These are phyloP conservation scores for Caenorhabditis inopinata DNA, from an alignment of 1,140 invertebrate genomes.

Conservation along the genomic window DNA sequence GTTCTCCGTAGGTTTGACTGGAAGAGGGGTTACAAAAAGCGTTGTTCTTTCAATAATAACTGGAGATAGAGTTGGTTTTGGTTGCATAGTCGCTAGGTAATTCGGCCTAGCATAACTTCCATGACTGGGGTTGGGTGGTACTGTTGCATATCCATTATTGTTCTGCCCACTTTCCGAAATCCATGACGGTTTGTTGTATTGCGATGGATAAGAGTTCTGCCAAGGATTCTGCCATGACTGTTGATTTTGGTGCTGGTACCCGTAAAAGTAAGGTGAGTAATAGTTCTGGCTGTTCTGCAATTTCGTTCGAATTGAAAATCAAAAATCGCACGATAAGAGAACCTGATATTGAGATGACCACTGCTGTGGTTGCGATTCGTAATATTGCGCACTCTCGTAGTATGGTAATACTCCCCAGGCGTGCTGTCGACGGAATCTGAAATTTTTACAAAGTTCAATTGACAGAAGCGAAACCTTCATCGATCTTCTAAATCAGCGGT, in stretches of 20 bases:
- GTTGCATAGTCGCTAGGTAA: conserved; percentile 2
- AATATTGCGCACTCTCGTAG: neutral
- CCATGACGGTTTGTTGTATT: neutral
- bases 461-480: neutral
- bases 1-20: neutral
- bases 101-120: neutral
- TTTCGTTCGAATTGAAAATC: neutral
- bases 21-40: neutral
- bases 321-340: neutral
- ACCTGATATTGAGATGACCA: conserved; percentile 10
- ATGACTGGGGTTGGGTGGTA: neutral
- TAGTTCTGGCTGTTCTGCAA: conserved; percentile 21
- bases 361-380: conserved; percentile 4
- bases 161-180: neutral
- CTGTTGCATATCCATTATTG: neutral
- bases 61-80: neutral
- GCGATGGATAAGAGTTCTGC: neutral
- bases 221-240: neutral
- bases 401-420: neutral
- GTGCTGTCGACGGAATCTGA: conserved; percentile 6
- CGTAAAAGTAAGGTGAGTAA: conserved; percentile 11
- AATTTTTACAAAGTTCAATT: neutral
- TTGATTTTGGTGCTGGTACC: conserved; percentile 18
- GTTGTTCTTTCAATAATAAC: neutral
- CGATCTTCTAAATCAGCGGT: neutral